Evolutionary conservation across 1,140 invertebrate species (phyloP).

Genomic region (Heliconius congener): DNA sequence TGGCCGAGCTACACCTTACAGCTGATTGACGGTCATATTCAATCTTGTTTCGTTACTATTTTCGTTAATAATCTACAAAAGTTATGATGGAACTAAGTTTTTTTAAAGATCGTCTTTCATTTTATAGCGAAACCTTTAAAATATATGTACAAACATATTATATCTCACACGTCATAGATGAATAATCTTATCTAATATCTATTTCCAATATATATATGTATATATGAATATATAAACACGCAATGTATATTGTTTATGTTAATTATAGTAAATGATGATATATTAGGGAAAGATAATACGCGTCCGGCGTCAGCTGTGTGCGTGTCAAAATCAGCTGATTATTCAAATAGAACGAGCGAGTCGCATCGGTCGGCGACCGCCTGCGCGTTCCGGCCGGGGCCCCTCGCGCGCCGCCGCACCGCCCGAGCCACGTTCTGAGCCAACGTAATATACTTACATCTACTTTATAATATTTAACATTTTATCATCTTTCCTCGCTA

Average conservation of each 20-base stretch:
- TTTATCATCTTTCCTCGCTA: not conserved
- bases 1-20: conserved; percentile 58
- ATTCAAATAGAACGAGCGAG: conserved; percentile 78
- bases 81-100: not conserved
- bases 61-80: not conserved
- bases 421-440: conserved; percentile 26
- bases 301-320: conserved; percentile 76
- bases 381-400: conserved; percentile 58
- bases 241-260: not conserved
- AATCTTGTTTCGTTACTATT: not conserved
- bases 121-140: not conserved
- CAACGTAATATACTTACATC: conserved; percentile 36
- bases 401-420: conserved; percentile 47
- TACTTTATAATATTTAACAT: conserved; percentile 42
- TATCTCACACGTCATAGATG: not conserved
- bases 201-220: not conserved
- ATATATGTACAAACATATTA: not conserved
- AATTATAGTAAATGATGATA: conserved; percentile 5
- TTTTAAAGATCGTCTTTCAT: not conserved
- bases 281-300: conserved; percentile 65
- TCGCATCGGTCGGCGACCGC: conserved; percentile 70
- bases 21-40: conserved; percentile 48
- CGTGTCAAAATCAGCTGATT: conserved; percentile 82
- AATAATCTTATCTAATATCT: not conserved
- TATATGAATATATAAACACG: not conserved